Evolutionary conservation across 1,140 invertebrate genomes (phyloP), one percentile per base, ranked within the genome.

Genomic region (Macrobrachium nipponense): DNA sequence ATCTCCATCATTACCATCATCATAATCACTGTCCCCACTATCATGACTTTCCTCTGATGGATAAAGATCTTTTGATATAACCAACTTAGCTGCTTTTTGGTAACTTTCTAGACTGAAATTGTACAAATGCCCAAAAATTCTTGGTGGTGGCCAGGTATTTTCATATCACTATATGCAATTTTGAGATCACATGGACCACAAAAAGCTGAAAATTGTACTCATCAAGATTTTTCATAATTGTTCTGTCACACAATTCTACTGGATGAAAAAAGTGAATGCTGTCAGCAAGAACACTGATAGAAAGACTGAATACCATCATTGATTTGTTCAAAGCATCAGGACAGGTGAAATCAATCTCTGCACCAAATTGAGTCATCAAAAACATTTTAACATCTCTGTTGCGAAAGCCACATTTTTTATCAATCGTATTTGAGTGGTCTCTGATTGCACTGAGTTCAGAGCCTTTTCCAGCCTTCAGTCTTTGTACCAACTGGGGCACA

Each of bases 131-230:
- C 68, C 68, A 11, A 72, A 72, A 72, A 72, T 17, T 15, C 68
- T 12, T 12, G 27, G 68, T 12, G 27, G 68, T 15, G 68, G 68
- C 23, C 68, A 17, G 68, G 68, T 14, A 72, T 72, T 12, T 12
- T 72, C 68, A 27, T 72, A 72, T 72, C 23, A 72, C 68, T 72
- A 12, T 12, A 72, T 15, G 68, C 68, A 72, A 15, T 12, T 72
- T 72, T 72, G 23, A 72, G 68, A 72, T 15, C 68, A 15, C 27
- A 23, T 72, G 68, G 14, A 72, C 27, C 68, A 72, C 23, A 72
- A 72, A 72, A 72, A n/a, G n/a, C n/a, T n/a, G n/a, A n/a, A n/a
- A n/a, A n/a, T 72, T 23, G 23, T 72, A 72, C 23, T 72, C 68
- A 72, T 72, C 68, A 15, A 72, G 68, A 72, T 11, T 23, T 15